Evolutionary conservation across 2,888 invertebrate genomes (phyloP).

Genomic region (Erannis defoliaria): DNA sequence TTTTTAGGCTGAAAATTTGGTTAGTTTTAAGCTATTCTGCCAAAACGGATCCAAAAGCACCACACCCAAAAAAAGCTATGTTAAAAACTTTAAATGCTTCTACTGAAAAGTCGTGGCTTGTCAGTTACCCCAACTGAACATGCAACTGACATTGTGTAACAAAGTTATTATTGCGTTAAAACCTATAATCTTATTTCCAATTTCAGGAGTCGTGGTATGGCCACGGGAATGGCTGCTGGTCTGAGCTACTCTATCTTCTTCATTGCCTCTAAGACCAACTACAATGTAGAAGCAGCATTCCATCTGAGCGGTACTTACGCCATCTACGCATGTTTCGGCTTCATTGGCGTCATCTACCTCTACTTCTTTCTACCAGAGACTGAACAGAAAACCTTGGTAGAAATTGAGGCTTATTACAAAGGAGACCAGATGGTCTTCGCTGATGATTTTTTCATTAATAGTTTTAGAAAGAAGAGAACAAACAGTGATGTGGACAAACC

Average conservation of each 20-base stretch:
- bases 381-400: conserved; percentile 80
- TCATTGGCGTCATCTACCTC: conserved; percentile 79
- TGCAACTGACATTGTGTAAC: no score
- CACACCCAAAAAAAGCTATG: no score
- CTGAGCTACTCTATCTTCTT: conserved; percentile 80
- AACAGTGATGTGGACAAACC: conserved; percentile 62
- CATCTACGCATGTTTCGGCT: conserved; percentile 75
- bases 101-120: no score
- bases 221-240: conserved; percentile 83
- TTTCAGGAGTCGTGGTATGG: conserved; percentile 84
- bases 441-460: conserved; percentile 75
- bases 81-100: no score
- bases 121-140: no score
- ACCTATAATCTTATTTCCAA: conserved; percentile 4
- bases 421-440: conserved; percentile 74
- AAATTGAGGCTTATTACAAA: conserved; percentile 82
- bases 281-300: conserved; percentile 78
- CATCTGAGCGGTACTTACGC: conserved; percentile 82
- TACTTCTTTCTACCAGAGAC: conserved; percentile 86
- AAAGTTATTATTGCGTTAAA: no score
- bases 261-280: conserved; percentile 82
- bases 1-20: no score
- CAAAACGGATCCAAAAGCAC: no score
- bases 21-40: no score
- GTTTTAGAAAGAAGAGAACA: conserved; percentile 63